Base-by-base conservation (phyloP, 2,888 invertebrate species). In the Agrilus biguttatus region DNA sequence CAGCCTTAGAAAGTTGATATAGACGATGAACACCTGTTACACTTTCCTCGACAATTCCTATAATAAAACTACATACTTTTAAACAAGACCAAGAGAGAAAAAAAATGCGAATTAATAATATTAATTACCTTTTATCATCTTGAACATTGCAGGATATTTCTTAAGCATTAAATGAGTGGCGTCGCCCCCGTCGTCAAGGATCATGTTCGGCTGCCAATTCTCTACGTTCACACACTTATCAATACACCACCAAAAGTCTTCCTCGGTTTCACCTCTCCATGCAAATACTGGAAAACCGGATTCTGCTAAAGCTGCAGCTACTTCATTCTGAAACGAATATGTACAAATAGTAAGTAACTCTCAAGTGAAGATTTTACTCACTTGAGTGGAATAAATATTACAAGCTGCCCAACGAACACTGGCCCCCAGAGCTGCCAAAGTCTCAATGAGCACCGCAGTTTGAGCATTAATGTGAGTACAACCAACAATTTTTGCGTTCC, bases 191-290 rank as follows among this genome's bases (percentile, higher is more conserved):
- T 96, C 95, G 61, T 96, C 96, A 49, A 96, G 70, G 56, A 96
- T 93, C 88, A 96, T 91, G 66, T 97, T 97, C 5, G 96, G 95
- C 59, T 91, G 90, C 96, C 96, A 97, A 56, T 82, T 80, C 52
- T 89, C 86, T 0, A 83, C 78, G 53, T 88, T 88, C 3, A 96
- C 83, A 65, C 95, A 93, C 60, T 87, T 87, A 67, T 96, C 95
- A 55, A 96, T 96, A 62, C 93, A 93, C 95, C 95, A 96, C 96
- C 96, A 96, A 68, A 96, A 96, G 57, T 96, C 96, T 60, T 96
- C 95, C 63, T 96, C 96, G 6, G 90, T 89, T 66, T 96, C 93
- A 0, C 93, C 92, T 43, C 93, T 84, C 96, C 96, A 96, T 10
- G 95, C 91, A 70, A 91, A 96, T 49, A 96, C 80, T 2, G 93